These are phyloP conservation scores for Urosaurus nigricauda DNA, from an alignment of 2,797 vertebrate species.

Conservation along the genomic window DNA sequence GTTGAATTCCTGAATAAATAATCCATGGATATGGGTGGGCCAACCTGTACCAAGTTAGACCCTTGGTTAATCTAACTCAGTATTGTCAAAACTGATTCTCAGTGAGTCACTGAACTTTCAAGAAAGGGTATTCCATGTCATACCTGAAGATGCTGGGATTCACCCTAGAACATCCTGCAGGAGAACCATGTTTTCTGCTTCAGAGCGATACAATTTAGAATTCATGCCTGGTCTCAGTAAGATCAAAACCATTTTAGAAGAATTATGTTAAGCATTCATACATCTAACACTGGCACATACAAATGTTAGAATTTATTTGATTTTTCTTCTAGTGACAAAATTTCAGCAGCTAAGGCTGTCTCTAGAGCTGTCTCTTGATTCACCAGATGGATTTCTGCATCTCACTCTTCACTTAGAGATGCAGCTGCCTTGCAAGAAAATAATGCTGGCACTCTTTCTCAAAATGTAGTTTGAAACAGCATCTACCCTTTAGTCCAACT, in stretches of 20 bases:
- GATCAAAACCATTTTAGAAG: neutral
- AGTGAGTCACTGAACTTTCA: too few species aligned
- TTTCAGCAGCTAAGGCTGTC: neutral
- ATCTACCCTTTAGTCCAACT: neutral
- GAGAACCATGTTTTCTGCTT: neutral
- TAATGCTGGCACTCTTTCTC: neutral
- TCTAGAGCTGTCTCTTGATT: neutral
- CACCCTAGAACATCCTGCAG: neutral
- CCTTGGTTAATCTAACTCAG: too few species aligned
- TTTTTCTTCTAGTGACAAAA: neutral
- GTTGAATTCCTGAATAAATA: too few species aligned
- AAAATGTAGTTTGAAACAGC: neutral
- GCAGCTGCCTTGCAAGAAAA: neutral
- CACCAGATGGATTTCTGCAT: neutral
- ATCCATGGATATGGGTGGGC: too few species aligned
- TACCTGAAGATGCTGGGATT: neutral
- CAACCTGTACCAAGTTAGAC: too few species aligned
- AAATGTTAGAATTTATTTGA: neutral
- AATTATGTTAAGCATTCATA: neutral
- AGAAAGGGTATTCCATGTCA: neutral
- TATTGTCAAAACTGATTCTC: too few species aligned
- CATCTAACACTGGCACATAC: neutral
- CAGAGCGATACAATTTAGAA: neutral
- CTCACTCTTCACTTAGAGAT: neutral
- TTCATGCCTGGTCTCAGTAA: neutral